Percentiles rank a stretch among this genome's conserved stretches.
Conservation (phyloP, 2,113 vertebrate species). For the Callorhinus ursinus region DNA sequence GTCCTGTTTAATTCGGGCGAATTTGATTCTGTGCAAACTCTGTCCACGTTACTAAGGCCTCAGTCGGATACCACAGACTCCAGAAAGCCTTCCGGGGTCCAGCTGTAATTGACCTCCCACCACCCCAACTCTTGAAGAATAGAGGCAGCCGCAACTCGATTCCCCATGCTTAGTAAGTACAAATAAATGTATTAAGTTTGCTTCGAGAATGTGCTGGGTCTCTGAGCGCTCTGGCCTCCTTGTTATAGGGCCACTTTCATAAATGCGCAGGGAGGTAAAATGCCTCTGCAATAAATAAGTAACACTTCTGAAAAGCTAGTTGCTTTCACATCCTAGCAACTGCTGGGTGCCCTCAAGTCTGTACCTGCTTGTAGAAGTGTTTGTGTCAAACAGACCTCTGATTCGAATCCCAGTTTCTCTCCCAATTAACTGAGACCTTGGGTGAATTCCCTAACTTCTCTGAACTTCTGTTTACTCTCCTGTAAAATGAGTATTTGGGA, state of each 20-base stretch:
- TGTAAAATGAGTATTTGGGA: neutral
- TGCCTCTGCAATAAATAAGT: neutral
- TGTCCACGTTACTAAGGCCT: neutral
- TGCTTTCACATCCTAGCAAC: neutral
- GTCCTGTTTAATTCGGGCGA: conserved; percentile 76
- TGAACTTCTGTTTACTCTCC: neutral
- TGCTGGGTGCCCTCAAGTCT: neutral
- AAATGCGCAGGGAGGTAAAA: neutral
- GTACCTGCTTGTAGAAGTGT: neutral
- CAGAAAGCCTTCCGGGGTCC: neutral
- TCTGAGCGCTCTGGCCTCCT: neutral
- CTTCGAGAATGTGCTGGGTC: neutral
- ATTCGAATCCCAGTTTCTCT: neutral
- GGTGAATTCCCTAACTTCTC: neutral
- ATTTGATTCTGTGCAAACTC: conserved; percentile 61
- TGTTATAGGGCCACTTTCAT: neutral
- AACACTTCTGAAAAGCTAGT: neutral
- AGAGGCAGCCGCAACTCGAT: neutral
- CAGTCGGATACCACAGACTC: neutral
- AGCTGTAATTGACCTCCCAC: neutral
- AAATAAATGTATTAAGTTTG: neutral
- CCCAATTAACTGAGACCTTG: neutral
- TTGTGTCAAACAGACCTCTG: neutral
- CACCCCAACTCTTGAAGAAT: neutral
- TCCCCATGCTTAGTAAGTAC: neutral